Evolutionary conservation across 2,113 vertebrate genomes (phyloP), one percentile per base, ranked within the genome.

Genomic region (Ibidorhyncha struthersii): DNA sequence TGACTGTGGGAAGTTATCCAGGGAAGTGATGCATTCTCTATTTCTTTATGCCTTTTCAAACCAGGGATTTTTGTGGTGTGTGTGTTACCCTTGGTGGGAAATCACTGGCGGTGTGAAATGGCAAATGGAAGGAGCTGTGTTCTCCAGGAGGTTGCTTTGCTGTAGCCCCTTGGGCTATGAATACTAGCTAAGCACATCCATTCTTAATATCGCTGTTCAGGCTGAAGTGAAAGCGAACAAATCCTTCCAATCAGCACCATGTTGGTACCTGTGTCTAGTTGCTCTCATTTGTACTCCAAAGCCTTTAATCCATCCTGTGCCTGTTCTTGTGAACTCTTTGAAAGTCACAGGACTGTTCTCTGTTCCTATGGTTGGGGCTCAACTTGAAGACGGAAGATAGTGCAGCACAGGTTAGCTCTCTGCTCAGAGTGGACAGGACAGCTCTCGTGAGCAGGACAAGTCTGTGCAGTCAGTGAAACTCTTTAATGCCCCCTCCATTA

Each of bases 21-120:
- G 40, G 17, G 38, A 79, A 91, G 30, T 56, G 53, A 81, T 67
- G 14, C 23, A 47, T 74, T 90, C 34, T 52, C 4, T 73, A 16
- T 84, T 89, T 95, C 59, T 84, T 84, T 19, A 63, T 89, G 55
- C 25, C 67, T 89, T 95, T 86, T 91, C 49, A 66, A 95, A 89
- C n/a, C 2, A 13, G 70, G 45, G 18, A 5, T 10, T 91, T 91
- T 70, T 70, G 27, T 87, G 43, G 49, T 0, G 2, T 49, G 12
- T 71, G 15, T 59, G 12, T 86, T 93, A 30, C 47, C 21, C 10
- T 62, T 63, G 26, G 23, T 26, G 20, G 12, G 14, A 30, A 81
- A 36, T 84, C 3, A n/a, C 6, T 84, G 32, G 8, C 38, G 50
- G 3, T 50, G 20, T 84, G 55, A 78, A 84, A 40, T 22, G 19